Conservation (phyloP, 2,113 vertebrate species). For the Lagopus leucura region DNA sequence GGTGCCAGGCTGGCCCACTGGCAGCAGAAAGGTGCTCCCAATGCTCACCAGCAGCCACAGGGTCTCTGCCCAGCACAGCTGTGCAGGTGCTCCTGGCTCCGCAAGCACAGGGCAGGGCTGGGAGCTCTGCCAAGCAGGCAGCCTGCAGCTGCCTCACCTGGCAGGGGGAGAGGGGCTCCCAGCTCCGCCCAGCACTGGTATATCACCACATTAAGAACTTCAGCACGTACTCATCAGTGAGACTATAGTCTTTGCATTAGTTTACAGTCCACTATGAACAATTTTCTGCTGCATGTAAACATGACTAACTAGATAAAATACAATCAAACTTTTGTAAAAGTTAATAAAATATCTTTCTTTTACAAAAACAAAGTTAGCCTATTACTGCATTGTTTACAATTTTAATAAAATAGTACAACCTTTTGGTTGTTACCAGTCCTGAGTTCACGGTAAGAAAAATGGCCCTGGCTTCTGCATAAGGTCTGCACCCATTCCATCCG, state of each 20-base stretch:
- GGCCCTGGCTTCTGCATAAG: conserved; percentile 78
- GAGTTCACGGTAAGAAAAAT: conserved; percentile 81
- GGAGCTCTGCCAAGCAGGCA: neutral
- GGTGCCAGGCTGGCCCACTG: too few species aligned
- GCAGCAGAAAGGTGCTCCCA: too few species aligned
- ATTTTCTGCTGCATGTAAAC: conserved; percentile 86
- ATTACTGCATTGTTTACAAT: conserved; percentile 83
- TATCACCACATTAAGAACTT: conserved; percentile 75
- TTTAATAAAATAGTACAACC: conserved; percentile 85
- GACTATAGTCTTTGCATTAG: conserved; percentile 80
- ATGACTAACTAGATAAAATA: conserved; percentile 88
- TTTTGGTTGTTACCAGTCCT: conserved; percentile 81
- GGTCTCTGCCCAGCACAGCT: neutral
- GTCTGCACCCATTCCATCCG: conserved; percentile 22
- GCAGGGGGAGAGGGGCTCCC: neutral
- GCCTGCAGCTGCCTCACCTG: neutral
- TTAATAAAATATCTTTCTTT: conserved; percentile 85
- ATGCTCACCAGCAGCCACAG: fast-evolving
- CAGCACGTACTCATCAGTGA: conserved; percentile 74
- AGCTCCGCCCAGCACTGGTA: conserved; percentile 51
- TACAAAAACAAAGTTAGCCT: conserved; percentile 81
- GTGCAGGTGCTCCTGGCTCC: too few species aligned
- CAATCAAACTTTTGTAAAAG: conserved; percentile 83
- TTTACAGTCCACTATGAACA: conserved; percentile 87
- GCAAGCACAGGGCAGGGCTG: neutral